Evolutionary conservation across 2,797 vertebrate species (phyloP).

Genomic region (Bufotes viridis): DNA sequence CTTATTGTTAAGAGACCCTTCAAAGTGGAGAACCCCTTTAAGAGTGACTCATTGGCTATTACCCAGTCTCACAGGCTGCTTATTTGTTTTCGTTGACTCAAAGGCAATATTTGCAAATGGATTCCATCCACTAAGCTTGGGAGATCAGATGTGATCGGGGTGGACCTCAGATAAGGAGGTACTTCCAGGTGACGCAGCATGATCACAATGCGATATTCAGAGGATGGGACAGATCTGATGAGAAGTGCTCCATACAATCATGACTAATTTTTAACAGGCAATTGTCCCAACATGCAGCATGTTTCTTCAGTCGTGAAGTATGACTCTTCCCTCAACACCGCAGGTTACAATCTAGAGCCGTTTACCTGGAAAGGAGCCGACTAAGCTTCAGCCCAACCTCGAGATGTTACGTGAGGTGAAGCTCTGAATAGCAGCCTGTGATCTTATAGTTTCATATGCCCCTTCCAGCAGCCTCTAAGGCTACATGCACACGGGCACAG

Average conservation of each 20-base stretch:
- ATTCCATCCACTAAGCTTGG: background rate
- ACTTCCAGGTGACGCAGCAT: background rate
- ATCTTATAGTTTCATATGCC: background rate
- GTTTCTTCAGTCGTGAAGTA: too few species aligned
- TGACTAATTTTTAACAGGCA: too few species aligned
- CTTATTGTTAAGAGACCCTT: too few species aligned
- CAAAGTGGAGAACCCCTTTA: too few species aligned
- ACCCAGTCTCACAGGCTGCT: background rate
- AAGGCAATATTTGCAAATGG: background rate
- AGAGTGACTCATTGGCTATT: too few species aligned
- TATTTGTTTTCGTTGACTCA: background rate
- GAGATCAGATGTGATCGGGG: background rate
- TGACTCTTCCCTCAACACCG: background rate
- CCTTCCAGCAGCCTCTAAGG: background rate
- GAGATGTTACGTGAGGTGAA: background rate
- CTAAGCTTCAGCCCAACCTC: background rate
- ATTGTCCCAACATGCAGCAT: too few species aligned
- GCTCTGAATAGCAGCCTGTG: background rate
- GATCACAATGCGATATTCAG: background rate
- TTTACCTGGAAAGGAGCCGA: background rate
- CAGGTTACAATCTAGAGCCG: background rate
- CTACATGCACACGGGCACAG: too few species aligned
- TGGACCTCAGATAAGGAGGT: background rate
- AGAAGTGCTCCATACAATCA: too few species aligned
- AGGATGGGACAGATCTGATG: background rate